Evolutionary conservation across 2,797 vertebrate species (phyloP), one percentile per base, ranked within the genome.

Genomic region (Masticophis lateralis): DNA sequence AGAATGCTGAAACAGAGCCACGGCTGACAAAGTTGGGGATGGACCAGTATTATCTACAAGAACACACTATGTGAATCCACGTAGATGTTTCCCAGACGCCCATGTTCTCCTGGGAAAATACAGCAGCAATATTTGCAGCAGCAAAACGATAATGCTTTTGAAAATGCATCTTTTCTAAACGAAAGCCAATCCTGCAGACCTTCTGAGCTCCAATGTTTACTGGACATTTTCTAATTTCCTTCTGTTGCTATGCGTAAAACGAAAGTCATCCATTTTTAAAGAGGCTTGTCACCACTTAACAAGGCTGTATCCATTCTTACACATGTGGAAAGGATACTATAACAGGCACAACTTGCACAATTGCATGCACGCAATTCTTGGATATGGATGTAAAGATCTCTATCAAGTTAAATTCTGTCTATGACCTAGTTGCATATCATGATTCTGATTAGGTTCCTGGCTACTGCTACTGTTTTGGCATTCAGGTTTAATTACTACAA

Each of bases 401-500:
- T 63, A 53, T 88, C 60, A 56, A 32, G n/a, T 2, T 32, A 69
- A 61, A 16, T 27, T 32, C 25, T 14, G 22, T 25, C 8, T 87
- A 56, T 47, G 20, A 47, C 4, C 25, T n/a, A 86, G 32, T 86
- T 3, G 28, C 14, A 13, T 37, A 25, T n/a, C 11, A 5, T 94
- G 88, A 32, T 93, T 69, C 92, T 90, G 92, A 43, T 69, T 93
- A 18, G 43, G 93, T 94, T 86, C 94, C 37, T 83, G 27, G 56
- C 43, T 25, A 87, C 14, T 43, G 3, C 37, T 90, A 5, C 25
- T 89, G 93, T 92, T 89, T 83, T 20, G 32, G 60, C 28, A 92
- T n/a, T 74, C 57, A 83, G 0, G 55, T 93, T 32, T 88, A 94
- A 22, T 57, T 88, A n/a, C 79, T 92, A 55, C 66, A 47, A 55